Evolutionary conservation across 2,113 vertebrate genomes (phyloP).

Genomic region (Sorex fumeus): DNA sequence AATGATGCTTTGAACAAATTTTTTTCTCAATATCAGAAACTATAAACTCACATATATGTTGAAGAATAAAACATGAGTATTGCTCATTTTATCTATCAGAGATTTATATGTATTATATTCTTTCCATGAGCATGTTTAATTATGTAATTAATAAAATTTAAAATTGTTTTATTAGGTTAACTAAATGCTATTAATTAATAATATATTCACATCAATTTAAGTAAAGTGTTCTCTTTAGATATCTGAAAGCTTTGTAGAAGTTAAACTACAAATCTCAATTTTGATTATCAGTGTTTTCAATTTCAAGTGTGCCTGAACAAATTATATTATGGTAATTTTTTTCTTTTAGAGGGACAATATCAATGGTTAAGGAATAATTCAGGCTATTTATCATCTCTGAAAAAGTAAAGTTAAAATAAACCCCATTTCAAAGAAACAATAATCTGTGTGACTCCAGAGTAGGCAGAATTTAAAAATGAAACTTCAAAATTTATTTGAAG

Average conservation of each 20-base stretch:
- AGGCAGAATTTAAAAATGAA: conserved; percentile 76
- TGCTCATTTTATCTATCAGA: neutral
- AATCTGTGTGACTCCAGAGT: conserved; percentile 57
- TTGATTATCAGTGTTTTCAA: conserved; percentile 76
- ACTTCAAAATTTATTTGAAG: conserved; percentile 58
- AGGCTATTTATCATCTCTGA: conserved; percentile 80
- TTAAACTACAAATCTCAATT: conserved; percentile 68
- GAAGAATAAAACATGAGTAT: neutral
- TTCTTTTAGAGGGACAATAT: conserved; percentile 74
- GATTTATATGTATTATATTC: neutral
- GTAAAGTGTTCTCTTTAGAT: conserved; percentile 11
- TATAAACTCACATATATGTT: neutral
- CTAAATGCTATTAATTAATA: neutral
- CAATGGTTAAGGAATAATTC: conserved; percentile 81
- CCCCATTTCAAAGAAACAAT: conserved; percentile 77
- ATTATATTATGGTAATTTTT: conserved; percentile 81
- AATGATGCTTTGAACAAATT: neutral
- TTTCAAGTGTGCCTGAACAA: conserved; percentile 71
- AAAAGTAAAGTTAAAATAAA: conserved; percentile 79
- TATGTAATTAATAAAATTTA: conserved; percentile 32
- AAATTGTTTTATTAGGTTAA: neutral
- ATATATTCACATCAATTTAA: conserved; percentile 3
- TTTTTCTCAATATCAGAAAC: conserved; percentile 39
- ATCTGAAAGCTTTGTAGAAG: conserved; percentile 8
- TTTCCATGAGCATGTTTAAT: neutral